Evolutionary conservation across 2,888 invertebrate genomes (phyloP).

Genomic region (Ryuthela nishihirai): DNA sequence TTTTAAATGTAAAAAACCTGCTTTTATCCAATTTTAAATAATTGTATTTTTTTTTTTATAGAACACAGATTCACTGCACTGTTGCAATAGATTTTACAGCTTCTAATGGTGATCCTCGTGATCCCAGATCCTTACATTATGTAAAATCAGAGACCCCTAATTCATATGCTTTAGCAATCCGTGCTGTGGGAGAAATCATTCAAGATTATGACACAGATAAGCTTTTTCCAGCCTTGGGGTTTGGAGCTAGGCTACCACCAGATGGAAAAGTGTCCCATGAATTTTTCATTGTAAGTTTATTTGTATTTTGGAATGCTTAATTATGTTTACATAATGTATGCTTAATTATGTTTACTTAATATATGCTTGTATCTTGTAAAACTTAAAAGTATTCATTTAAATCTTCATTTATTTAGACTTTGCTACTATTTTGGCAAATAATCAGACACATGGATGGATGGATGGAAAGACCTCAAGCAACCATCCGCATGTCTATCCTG

Average conservation of each 20-base stretch:
- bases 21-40: too few species aligned
- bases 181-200: constrained; percentile 52
- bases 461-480: too few species aligned
- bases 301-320: too few species aligned
- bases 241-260: constrained; percentile 57
- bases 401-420: too few species aligned
- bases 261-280: constrained; percentile 55
- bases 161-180: constrained; percentile 53
- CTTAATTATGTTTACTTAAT: too few species aligned
- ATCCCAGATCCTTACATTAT: constrained; percentile 54
- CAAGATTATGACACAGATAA: constrained; percentile 57
- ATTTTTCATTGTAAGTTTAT: constrained; percentile 47
- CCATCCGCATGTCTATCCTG: too few species aligned
- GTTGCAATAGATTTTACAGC: constrained; percentile 55
- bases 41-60: constrained; percentile 4
- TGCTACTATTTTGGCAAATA: too few species aligned
- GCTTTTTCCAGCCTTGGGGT: constrained; percentile 56
- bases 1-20: too few species aligned
- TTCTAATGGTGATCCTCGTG: constrained; percentile 53
- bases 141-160: constrained; percentile 47
- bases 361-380: too few species aligned
- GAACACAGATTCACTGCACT: constrained; percentile 53
- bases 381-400: too few species aligned
- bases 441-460: too few species aligned
- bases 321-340: too few species aligned